Evolutionary conservation across 2,113 vertebrate genomes (phyloP).

Genomic region (Passerina amoena): DNA sequence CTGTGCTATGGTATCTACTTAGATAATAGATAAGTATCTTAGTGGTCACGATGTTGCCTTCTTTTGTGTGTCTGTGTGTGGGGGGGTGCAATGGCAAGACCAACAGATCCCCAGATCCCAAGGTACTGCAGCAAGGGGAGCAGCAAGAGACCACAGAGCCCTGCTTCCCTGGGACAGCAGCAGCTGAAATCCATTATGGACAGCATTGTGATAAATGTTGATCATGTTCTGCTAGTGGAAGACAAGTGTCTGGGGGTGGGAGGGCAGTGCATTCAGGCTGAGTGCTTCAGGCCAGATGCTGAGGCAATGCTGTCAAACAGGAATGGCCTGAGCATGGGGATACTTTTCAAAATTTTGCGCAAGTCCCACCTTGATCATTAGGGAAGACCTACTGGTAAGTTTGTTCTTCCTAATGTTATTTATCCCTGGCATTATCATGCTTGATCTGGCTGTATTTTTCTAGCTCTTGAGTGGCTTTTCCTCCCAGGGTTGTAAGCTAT

Average conservation of each 20-base stretch:
- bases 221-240: not conserved
- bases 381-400: not conserved
- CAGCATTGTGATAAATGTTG: not conserved
- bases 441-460: not conserved
- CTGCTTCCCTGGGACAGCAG: rapidly evolving
- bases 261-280: not conserved
- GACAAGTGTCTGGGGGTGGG: not conserved
- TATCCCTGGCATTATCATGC: not conserved
- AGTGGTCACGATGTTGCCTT: not conserved
- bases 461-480: not conserved
- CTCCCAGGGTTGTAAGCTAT: not conserved
- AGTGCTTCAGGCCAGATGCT: not conserved
- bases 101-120: not conserved
- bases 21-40: not conserved
- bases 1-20: not conserved
- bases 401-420: not conserved
- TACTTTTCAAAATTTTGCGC: not conserved
- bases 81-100: not conserved
- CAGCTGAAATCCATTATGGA: not conserved
- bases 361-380: not conserved
- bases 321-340: not conserved
- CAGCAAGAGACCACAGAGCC: not conserved
- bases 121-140: not conserved
- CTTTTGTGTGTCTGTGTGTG: not conserved
- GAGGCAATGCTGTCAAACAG: not conserved